Base-by-base conservation (phyloP, 2,113 vertebrate genomes). In the Chauna torquata region DNA sequence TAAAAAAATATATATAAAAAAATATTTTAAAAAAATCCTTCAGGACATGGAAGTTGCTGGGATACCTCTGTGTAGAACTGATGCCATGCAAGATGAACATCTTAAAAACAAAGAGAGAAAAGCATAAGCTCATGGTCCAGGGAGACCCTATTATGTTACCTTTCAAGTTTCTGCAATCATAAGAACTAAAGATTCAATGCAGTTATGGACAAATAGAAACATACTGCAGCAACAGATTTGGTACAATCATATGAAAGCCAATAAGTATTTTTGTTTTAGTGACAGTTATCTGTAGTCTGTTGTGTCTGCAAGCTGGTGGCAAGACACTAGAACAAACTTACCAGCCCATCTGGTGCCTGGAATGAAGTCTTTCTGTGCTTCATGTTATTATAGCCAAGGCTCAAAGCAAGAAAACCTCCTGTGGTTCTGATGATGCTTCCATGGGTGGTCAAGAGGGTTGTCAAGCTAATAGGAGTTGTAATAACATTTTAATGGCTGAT, bases 281-380 rank as follows among this genome's bases (percentile, higher is more conserved):
- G 88, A 85, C 92, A 96, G 83, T 87, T 95, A 79, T 94, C 88
- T 92, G 74, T 91, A 95, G 77, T 92, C 94, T 94, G 92, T 95
- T 97, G 86, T 89, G 88, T 96, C 95, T 92, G 81, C 91, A 95
- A 94, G 81, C 81, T 94, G 92, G 83, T 97, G 86, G 86, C 70
- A 94, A 94, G 96, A 92, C 88, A 97, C 77, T 89, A 91, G 96
- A 96, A 91, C 74, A 95, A 96, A 96, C 77, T 94, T 87, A 87
- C 54, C 83, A 94, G 86, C 40, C 94, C 95, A 94, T 96, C 92
- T 97, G 94, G 74, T 95, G 92, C 92, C 54, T 95, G 61, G 49
- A 96, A 89, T 50, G 28, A 91, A 86, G 32, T 61, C 78, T 69
- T 94, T 96, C 52, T 84, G 16, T 95, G 55, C 24, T 84, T 88